Evolutionary conservation across 2,797 vertebrate genomes (phyloP), one percentile per base, ranked within the genome.

Genomic region (Neoniphon sammara): DNA sequence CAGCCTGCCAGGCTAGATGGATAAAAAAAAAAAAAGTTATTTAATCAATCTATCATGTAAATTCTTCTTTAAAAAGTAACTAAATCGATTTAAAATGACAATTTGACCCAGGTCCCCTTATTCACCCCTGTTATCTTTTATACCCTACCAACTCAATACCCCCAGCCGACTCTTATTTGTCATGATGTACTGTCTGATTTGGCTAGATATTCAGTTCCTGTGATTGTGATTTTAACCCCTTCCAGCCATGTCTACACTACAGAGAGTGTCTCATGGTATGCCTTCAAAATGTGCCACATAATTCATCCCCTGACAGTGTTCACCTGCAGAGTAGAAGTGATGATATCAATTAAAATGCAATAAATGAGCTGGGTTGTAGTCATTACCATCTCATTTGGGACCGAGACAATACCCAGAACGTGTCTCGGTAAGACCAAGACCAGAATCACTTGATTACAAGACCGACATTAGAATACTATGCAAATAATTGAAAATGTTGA

Each of bases 191-290:
- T 59, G 84, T 67, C 64, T 66, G 74, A 79, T 85, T 83, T 25
- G 70, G 49, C 56, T 73, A 72, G 56, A 76, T n/a, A 73, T 34
- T 64, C 73, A 74, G 54, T 79, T 75, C 69, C 66, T 65, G 80
- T 90, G 77, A 81, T 91, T 91, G 80, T 92, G 85, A 88, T 94
- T 92, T 93, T 91, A 93, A 91, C 87, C 91, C 79, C 88, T 74
- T 89, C 81, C 85, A 91, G 89, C 85, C 78, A 55, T 72, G 80
- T 70, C 65, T 78, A 30, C 42, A 63, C 75, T 27, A 53, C 74
- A 75, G 88, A 88, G 86, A 66, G 79, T 58, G 83, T 89, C 87
- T 91, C 82, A 80, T 23, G 15, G 66, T 71, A 82, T 75, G 62
- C 80, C 75, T 59, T 79, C 36, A 7, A 42, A 56, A 61, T 67